Evolutionary conservation across 2,888 invertebrate genomes (phyloP), one percentile per base, ranked within the genome.

Genomic region (Pardosa pseudoannulata): DNA sequence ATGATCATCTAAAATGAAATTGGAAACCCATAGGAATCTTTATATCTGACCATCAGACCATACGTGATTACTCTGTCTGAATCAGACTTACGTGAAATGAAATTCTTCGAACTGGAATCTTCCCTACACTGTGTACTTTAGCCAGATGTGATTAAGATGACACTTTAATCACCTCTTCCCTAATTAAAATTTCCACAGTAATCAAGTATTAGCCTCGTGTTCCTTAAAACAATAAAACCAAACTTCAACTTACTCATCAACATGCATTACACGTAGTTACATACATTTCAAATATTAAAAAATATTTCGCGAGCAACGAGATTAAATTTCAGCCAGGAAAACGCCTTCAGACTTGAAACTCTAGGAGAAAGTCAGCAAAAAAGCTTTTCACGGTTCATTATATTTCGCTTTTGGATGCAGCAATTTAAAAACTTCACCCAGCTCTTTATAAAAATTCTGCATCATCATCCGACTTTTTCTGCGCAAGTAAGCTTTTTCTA

Each of bases 331-430:
- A 56, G 23, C 1, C 0, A 56, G 56, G 3, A 56, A 56, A 19
- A 56, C 16, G 16, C 56, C 23, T 56, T 11, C 56, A 56, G 19
- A 56, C 56, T 56, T 56, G 2, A 23, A 46, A 13, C 11, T 16
- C 7, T 16, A 16, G 23, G 23, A 23, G 11, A 56, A 56, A 23
- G 23, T 23, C 19, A 56, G 23, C 19, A 56, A 56, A 56, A 23
- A 56, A 56, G 41, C 41, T 56, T 56, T 56, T 56, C 56, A 56
- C 56, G 56, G 56, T 56, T 56, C 56, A 56, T 56, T 56, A 56
- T 56, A 56, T 23, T 19, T 56, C 56, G 56, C 56, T 56, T 56
- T 56, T 56, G 56, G 56, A 56, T 56, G 56, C 56, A 23, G 23
- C 56, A 19, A 56, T 56, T 56, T 56, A 23, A 56, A 56, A 56